Base-by-base conservation (phyloP, 2,113 vertebrate species). In the Rhynchomys soricoides region DNA sequence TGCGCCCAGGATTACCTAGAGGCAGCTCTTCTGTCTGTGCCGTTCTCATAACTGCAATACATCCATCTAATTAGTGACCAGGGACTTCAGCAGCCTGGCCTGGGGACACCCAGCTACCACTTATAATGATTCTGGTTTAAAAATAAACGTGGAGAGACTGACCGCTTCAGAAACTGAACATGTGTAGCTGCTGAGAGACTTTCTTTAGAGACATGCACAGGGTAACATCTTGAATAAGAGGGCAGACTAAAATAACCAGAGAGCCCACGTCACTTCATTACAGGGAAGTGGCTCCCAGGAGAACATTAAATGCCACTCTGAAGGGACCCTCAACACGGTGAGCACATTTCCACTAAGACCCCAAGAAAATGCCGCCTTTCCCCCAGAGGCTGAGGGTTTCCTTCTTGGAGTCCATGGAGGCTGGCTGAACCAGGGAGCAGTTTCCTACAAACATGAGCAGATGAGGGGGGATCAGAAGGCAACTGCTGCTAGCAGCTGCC, bases 151-250 rank as follows among this genome's bases (percentile, higher is more conserved):
- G 86, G 68, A 89, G 78, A 93, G 68, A 74, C 75, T 43, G 68
- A 50, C 68, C 29, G 31, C 93, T 95, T 95, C 89, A 97, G 82
- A 95, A 83, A 91, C 2, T 37, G 74, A 87, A 74, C 34, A 1
- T 79, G 82, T 79, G 97, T 87, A 83, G 93, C 45, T 94, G 68
- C 78, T 31, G 92, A 93, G 78, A 85, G 92, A 74, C 91, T 95
- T 93, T 97, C 95, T 97, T 97, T 94, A 94, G 86, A 96, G 95
- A 90, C 90, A 94, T n/a, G n/a, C 66, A 48, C 4, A 83, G 92
- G 74, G 92, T 89, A 85, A 79, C 83, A 59, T 91, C 91, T 97
- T 96, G 92, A 97, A 75, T 93, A 91, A 96, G 82, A 93, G 62
- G 93, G 96, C 1, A 93, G 91, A 89, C 90, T 50, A 95, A 97